phyloP scores from a whole-genome alignment of 2,888 invertebrate species.

The Tenthredo scrophulariae region DNA sequence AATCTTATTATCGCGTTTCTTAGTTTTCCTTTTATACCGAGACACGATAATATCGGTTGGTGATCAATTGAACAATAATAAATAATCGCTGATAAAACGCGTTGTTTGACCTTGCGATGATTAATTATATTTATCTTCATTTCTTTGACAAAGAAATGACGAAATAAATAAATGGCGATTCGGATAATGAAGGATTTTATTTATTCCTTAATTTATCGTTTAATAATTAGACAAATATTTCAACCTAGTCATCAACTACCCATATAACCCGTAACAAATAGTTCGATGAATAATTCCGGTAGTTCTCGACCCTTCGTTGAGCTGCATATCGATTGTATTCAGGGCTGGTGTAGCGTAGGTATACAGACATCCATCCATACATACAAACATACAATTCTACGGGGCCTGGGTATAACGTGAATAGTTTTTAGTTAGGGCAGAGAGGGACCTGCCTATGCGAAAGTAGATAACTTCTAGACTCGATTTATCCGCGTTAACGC shows the following conservation, averaged over 20 bases:
- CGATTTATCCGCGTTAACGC: not conserved
- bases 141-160: not conserved
- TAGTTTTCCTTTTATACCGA: not conserved
- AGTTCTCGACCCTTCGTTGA: not conserved
- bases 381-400: not conserved
- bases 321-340: constrained; percentile 28
- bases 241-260: not conserved
- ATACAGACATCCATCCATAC: not conserved
- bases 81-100: too few species aligned
- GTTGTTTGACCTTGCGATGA: too few species aligned
- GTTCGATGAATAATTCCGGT: not conserved
- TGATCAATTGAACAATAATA: too few species aligned
- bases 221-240: not conserved
- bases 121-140: too few species aligned
- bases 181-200: not conserved
- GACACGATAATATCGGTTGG: too few species aligned
- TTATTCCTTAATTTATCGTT: not conserved
- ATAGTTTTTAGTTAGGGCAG: not conserved
- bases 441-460: not conserved
- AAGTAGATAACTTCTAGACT: not conserved
- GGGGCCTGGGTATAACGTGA: not conserved
- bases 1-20: not conserved
- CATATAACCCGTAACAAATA: not conserved
- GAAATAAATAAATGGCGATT: not conserved
- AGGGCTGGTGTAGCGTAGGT: not conserved